Conservation (phyloP, 1,140 invertebrate genomes). For the Anastatus disparis region DNA sequence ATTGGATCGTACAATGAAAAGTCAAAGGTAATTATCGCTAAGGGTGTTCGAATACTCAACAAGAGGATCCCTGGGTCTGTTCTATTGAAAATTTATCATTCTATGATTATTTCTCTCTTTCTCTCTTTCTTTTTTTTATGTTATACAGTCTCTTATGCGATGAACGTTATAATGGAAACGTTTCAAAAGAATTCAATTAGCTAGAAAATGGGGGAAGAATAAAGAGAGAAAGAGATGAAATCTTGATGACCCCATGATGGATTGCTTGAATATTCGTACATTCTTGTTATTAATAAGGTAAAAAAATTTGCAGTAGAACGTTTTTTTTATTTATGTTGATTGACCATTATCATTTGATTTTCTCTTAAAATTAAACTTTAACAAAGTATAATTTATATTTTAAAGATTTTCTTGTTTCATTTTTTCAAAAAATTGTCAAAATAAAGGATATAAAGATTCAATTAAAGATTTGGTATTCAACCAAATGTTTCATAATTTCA, state of each 20-base stretch:
- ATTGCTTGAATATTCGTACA: conserved; percentile 58
- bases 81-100: not conserved
- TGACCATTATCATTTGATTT: not conserved
- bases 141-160: too few relatives aligned
- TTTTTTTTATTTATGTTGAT: conserved; percentile 48
- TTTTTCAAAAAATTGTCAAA: too few relatives aligned
- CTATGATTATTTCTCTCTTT: conserved; percentile 27
- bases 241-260: too few relatives aligned
- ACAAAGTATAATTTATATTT: not conserved
- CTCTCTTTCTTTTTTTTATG: too few relatives aligned
- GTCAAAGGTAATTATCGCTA: conserved; percentile 62
- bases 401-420: too few relatives aligned
- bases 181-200: too few relatives aligned
- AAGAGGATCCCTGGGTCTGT: not conserved
- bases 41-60: conserved; percentile 54
- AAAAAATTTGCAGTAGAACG: conserved; percentile 68
- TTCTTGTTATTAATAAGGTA: conserved; percentile 56
- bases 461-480: not conserved
- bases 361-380: conserved; percentile 13
- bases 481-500: too few relatives aligned
- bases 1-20: conserved; percentile 60
- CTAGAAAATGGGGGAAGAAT: too few relatives aligned
- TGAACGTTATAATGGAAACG: too few relatives aligned
- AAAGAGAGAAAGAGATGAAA: too few relatives aligned
- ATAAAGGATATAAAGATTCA: not conserved